Evolutionary conservation across 2,888 invertebrate genomes (phyloP).

Genomic region (Protodeltote pygarga): DNA sequence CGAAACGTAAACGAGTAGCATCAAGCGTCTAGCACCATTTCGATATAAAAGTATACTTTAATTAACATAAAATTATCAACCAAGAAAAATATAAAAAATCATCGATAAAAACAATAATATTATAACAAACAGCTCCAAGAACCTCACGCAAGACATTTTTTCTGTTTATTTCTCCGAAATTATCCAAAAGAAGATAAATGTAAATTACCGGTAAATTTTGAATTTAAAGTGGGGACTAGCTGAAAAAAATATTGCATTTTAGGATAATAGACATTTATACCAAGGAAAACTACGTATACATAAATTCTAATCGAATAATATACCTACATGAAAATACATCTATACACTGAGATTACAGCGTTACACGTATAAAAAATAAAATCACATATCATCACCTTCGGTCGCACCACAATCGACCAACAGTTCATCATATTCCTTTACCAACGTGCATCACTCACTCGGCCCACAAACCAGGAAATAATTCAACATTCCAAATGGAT

Average conservation of each 20-base stretch:
- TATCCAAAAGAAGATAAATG: slow-evolving; percentile 54
- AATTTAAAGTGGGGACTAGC: slow-evolving; percentile 77
- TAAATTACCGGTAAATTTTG: slow-evolving; percentile 75
- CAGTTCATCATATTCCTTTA: slow-evolving; percentile 47
- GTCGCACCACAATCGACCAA: slow-evolving; percentile 46
- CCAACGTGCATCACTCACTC: slow-evolving; percentile 53
- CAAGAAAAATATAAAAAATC: slow-evolving; percentile 71
- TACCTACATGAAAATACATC: slow-evolving; percentile 72
- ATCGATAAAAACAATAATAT: slow-evolving; percentile 69
- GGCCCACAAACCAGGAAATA: slow-evolving; percentile 54
- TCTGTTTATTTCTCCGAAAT: slow-evolving; percentile 49
- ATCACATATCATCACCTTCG: slow-evolving; percentile 75
- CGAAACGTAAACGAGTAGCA: slow-evolving; percentile 73
- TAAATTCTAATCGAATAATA: slow-evolving; percentile 69
- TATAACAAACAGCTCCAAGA: slow-evolving; percentile 66
- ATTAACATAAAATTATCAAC: slow-evolving; percentile 83
- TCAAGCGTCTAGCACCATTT: slow-evolving; percentile 86
- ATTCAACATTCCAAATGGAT: slow-evolving; percentile 64
- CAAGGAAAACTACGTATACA: slow-evolving; percentile 71
- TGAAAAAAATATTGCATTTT: slow-evolving; percentile 76
- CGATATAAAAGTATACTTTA: slow-evolving; percentile 80
- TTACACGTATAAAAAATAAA: slow-evolving; percentile 75
- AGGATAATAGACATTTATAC: slow-evolving; percentile 69
- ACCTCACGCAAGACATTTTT: slow-evolving; percentile 48
- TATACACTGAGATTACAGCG: slow-evolving; percentile 79